These are phyloP conservation scores for Epinotia nisella DNA, from an alignment of 2,888 invertebrate genomes.

Conservation along the genomic window DNA sequence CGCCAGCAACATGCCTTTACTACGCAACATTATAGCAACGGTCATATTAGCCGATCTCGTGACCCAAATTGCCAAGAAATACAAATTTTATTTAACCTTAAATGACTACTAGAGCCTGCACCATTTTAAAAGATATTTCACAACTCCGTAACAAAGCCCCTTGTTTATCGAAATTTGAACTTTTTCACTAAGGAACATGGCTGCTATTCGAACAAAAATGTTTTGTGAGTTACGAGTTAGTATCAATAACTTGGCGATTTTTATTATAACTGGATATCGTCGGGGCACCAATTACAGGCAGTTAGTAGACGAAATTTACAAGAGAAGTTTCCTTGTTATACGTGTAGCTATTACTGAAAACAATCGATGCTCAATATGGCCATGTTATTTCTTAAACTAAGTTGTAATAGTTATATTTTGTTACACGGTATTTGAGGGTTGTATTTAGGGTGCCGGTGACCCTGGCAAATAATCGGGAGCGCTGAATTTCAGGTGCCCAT, in stretches of 20 bases:
- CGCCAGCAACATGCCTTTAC: neutral
- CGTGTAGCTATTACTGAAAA: neutral
- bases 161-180: neutral
- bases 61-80: conserved; percentile 39
- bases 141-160: neutral
- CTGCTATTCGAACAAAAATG: neutral
- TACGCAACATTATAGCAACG: neutral
- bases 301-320: conserved; percentile 36
- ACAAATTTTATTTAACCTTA: conserved; percentile 34
- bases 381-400: neutral
- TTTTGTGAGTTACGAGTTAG: neutral
- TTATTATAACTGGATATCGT: conserved; percentile 20
- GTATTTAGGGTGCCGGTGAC: neutral
- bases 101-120: conserved; percentile 33
- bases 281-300: conserved; percentile 37
- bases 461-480: too few relatives aligned
- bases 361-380: conserved; percentile 1
- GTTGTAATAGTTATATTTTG: too few relatives aligned
- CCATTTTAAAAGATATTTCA: conserved; percentile 14
- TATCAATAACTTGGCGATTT: neutral
- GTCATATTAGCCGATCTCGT: conserved; percentile 32
- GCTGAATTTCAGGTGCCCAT: too few relatives aligned
- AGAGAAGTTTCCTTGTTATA: conserved; percentile 26
- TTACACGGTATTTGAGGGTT: neutral
- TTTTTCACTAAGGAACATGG: neutral